Evolutionary conservation across 2,888 invertebrate genomes (phyloP), one percentile per base, ranked within the genome.

Genomic region (Caenorhabditis wallacei): DNA sequence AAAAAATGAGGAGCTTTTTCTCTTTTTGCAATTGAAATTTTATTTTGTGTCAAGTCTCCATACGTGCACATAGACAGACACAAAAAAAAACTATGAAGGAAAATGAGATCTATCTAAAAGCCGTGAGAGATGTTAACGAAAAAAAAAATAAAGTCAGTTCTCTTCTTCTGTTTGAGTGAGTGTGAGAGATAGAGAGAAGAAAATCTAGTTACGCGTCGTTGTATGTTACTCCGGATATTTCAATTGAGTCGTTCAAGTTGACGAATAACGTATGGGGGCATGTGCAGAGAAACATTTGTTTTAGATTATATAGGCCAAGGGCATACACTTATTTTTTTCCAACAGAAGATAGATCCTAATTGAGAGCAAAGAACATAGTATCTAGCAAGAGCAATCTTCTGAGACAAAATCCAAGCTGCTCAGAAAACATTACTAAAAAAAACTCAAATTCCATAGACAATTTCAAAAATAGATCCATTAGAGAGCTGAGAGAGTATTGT

Each of bases 201-300:
- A 66, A 66, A 66, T 66, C 66, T 66, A 66, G 66, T 66, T 66
- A 66, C 66, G 66, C 53, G 66, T 53, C 53, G 66, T 66, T 66
- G 66, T 66, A 66, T 66, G 66, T 66, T 66, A 66, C 53, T 66
- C 66, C 66, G 66, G 66, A 66, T 66, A 66, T 66, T 66, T 66
- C 66, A 66, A 66, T 66, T 66, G 66, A 66, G 66, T 66, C 66
- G 66, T 66, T 66, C 66, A 66, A 66, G 37, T 66, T 66, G 66
- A 66, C 66, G 66, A 66, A 66, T 66, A 66, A 66, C 66, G 66
- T 66, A 66, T 66, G 66, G 66, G 53, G 64, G 30, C 53, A 11
- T 46, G 46, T 48, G 20, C 48, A 53, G 66, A 53, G 66, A 66
- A 66, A 66, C 66, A 66, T 66, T 66, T 53, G 66, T 66, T 66